Conservation (phyloP, 2,113 vertebrate species). For the Nansenia antarctica region DNA sequence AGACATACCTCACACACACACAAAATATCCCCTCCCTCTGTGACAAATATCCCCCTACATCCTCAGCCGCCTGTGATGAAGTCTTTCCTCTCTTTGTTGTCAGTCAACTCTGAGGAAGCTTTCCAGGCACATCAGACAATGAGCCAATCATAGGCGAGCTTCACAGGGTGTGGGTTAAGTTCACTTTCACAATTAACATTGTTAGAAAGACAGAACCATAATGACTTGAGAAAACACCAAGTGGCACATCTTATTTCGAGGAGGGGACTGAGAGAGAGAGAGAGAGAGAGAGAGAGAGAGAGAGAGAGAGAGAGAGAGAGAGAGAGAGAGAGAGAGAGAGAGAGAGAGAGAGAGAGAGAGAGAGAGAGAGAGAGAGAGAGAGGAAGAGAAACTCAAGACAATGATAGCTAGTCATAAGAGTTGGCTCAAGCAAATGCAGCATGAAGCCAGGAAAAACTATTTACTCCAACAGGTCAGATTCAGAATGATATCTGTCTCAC, state of each 20-base stretch:
- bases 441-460: too few relatives aligned
- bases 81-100: conserved; percentile 45
- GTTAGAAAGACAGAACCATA: conserved; percentile 41
- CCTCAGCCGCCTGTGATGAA: conserved; percentile 24
- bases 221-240: conserved; percentile 26
- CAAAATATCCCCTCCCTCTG: too few relatives aligned
- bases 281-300: conserved; percentile 28
- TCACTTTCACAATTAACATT: conserved; percentile 45
- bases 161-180: conserved; percentile 13
- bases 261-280: conserved; percentile 25
- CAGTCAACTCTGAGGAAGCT: conserved; percentile 8
- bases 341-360: too few relatives aligned
- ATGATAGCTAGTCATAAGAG: too few relatives aligned
- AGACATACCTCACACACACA: too few relatives aligned
- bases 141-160: background rate
- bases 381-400: too few relatives aligned
- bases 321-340: too few relatives aligned
- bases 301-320: too few relatives aligned
- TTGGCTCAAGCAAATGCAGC: too few relatives aligned
- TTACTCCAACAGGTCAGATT: too few relatives aligned
- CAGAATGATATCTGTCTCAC: conserved; percentile 31
- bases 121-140: conserved; percentile 6
- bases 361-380: too few relatives aligned
- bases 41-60: conserved; percentile 47
- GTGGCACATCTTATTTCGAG: conserved; percentile 8